These are phyloP conservation scores for Calonectris borealis DNA, from an alignment of 2,113 vertebrate species.

Conservation along the genomic window DNA sequence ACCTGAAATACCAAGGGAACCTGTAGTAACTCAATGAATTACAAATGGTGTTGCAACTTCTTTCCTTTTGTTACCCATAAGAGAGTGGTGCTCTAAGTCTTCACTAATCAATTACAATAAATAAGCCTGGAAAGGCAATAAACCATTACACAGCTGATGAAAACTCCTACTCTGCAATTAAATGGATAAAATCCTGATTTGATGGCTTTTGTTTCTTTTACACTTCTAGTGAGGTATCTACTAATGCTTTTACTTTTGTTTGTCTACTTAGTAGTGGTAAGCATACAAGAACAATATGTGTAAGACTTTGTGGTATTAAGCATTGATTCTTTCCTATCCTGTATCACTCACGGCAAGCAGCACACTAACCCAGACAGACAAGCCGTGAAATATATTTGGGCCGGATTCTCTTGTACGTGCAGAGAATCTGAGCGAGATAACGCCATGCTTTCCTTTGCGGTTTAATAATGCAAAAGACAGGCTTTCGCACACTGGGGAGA, in stretches of 20 bases:
- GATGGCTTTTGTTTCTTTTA: conserved; percentile 2
- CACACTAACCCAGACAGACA: conserved; percentile 43
- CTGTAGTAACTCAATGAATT: not conserved
- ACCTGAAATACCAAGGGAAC: not conserved
- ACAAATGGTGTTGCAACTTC: not conserved
- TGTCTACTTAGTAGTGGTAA: conserved; percentile 12
- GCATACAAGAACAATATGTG: not conserved
- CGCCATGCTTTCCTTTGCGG: not conserved
- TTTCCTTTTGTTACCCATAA: not conserved
- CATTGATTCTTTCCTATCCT: conserved; percentile 43
- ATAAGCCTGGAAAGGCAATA: conserved; percentile 35
- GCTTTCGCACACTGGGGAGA: conserved; percentile 33
- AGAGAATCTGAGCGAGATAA: conserved; percentile 8
- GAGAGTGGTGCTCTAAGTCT: not conserved
- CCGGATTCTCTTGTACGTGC: conserved; percentile 19
- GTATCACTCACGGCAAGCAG: not conserved
- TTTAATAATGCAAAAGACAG: conserved; percentile 55
- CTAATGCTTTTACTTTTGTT: conserved; percentile 20
- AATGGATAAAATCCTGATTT: conserved; percentile 11
- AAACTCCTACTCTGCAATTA: conserved; percentile 11
- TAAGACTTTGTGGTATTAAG: not conserved
- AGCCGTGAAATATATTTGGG: conserved; percentile 46
- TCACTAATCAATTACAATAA: conserved; percentile 34
- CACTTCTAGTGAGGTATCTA: not conserved
- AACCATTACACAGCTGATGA: not conserved